Conservation (phyloP, 2,113 vertebrate species). For the Axis porcinus region DNA sequence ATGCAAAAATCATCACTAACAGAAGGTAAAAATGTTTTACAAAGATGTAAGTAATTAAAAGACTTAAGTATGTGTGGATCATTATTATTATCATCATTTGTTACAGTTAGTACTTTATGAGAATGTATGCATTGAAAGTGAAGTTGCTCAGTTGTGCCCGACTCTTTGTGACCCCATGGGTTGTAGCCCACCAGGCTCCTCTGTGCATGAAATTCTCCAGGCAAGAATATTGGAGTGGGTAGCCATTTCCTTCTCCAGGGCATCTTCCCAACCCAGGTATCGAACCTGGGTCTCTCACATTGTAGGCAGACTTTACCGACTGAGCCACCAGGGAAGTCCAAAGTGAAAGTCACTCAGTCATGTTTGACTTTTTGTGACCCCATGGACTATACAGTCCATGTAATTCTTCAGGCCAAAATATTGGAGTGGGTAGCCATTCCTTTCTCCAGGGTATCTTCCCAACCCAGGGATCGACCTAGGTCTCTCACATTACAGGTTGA, state of each 20-base stretch:
- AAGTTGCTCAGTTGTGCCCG: not conserved
- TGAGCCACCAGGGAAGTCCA: not conserved
- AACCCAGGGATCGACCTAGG: not conserved
- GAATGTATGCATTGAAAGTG: not conserved
- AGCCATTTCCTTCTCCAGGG: not conserved
- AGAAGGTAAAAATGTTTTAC: not conserved
- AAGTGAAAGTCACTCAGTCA: not conserved
- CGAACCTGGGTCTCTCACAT: rapidly evolving
- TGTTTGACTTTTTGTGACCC: not conserved
- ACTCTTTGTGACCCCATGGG: not conserved
- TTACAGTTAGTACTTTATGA: not conserved
- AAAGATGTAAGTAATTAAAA: not conserved
- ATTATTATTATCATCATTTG: not conserved
- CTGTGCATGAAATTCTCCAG: not conserved
- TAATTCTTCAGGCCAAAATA: not conserved
- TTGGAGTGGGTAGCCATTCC: not conserved
- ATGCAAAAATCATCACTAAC: not conserved
- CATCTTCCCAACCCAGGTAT: not conserved
- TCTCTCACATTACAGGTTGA: not conserved
- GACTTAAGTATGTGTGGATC: not conserved
- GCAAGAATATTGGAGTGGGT: not conserved
- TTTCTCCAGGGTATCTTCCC: not conserved
- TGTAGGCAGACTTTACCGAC: not conserved
- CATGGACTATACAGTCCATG: not conserved
- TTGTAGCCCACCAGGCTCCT: not conserved